Conservation (phyloP, 64 coral and sea anemone species). For the Dendrophyllia cribrosa region DNA sequence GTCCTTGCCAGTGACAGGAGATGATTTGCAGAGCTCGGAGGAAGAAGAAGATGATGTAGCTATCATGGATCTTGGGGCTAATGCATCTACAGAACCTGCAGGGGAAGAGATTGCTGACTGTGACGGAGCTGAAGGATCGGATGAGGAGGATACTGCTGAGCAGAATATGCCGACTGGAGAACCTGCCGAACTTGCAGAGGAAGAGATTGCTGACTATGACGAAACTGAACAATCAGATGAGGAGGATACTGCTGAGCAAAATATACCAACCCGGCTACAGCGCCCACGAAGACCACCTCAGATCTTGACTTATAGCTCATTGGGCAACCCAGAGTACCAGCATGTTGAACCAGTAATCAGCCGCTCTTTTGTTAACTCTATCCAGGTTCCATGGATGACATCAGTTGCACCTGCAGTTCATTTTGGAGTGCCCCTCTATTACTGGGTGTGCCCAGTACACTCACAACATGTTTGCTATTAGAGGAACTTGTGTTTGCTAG, state of each 20-base stretch:
- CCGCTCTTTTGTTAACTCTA: too few species aligned
- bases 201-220: background rate
- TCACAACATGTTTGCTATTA: too few species aligned
- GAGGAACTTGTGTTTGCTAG: too few species aligned
- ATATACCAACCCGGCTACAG: too few species aligned
- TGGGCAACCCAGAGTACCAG: conserved; percentile 24
- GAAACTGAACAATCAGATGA: too few species aligned
- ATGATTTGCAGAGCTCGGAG: background rate
- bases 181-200: background rate
- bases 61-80: background rate
- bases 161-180: background rate
- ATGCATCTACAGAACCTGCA: background rate
- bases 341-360: too few species aligned
- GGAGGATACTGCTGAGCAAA: too few species aligned
- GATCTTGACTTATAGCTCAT: background rate
- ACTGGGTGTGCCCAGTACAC: too few species aligned
- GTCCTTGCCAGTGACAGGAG: background rate
- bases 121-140: background rate
- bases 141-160: background rate
- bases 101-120: background rate
- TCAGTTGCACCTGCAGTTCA: too few species aligned
- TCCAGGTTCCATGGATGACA: too few species aligned
- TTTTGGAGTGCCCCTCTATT: too few species aligned
- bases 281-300: too few species aligned
- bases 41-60: background rate